Evolutionary conservation across 2,888 invertebrate genomes (phyloP), one percentile per base, ranked within the genome.

Genomic region (Actias luna): DNA sequence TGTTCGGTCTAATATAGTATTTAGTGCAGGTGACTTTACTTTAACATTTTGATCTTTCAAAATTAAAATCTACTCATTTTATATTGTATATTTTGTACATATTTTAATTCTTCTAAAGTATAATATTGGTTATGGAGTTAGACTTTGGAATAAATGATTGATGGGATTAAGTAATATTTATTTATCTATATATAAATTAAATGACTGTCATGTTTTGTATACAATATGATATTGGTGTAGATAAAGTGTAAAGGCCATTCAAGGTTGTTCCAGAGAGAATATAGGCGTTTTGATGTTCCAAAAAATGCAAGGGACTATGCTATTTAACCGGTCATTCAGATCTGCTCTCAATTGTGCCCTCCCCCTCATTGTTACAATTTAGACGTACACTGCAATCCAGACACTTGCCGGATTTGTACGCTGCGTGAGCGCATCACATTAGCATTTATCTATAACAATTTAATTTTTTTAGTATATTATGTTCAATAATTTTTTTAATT

Each of bases 301-400:
- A 72, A 79, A 75, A 69, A 71, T 74, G 67, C 67, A 58, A 59
- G 46, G 36, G 71, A 67, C 61, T 60, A 67, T 70, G 69, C 70
- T 76, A 73, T 69, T 77, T 77, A 77, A 71, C 62, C 68, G 72
- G 72, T 76, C 80, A 79, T 81, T 79, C 79, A 78, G 77, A 58
- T 62, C 59, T 50, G 62, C 62, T 63, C 72, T 83, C 87, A 88
- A 88, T 89, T 87, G 86, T 83, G 70, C 64, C 69, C 67, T 74
- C 80, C 87, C 85, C 81, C 79, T 81, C 81, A 79, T 77, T 81
- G 76, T 74, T 60, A 66, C 78, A 74, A 77, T 79, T 80, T 77
- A 70, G 68, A 64, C 69, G 78, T 65, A 69, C 82, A 79, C 77
- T 82, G 80, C 84, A 82, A 80, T 79, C 77, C 78, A 69, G 79